These are phyloP conservation scores for Pycnonotus jocosus DNA, from an alignment of 2,113 vertebrate species.

Conservation along the genomic window DNA sequence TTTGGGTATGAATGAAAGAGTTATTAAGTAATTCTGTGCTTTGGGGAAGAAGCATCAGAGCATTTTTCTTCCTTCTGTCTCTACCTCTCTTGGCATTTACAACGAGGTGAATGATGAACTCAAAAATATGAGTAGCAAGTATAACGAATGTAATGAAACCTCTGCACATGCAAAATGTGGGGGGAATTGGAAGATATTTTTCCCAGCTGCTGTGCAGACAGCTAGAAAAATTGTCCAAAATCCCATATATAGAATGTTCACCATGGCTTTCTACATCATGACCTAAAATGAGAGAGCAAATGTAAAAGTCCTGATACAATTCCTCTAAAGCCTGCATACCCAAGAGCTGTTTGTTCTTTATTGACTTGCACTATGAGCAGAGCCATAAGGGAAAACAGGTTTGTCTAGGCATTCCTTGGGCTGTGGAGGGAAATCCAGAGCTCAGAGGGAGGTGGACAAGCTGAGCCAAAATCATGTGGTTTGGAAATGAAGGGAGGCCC, in stretches of 20 bases:
- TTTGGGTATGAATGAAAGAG: neutral
- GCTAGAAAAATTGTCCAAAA: neutral
- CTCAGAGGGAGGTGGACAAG: neutral
- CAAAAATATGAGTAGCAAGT: neutral
- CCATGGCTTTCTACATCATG: neutral
- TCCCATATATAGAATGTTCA: neutral
- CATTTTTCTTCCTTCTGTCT: neutral
- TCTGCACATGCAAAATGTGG: neutral
- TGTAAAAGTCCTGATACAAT: neutral
- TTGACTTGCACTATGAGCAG: neutral
- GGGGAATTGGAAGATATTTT: neutral
- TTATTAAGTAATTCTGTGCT: neutral
- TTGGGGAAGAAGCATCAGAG: neutral
- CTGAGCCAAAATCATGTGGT: fast-evolving
- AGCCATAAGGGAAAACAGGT: neutral
- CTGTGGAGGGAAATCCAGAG: neutral
- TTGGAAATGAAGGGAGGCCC: neutral
- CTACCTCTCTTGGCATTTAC: neutral
- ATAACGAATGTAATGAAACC: neutral
- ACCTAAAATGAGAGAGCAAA: neutral
- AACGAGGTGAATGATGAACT: neutral
- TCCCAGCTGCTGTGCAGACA: neutral
- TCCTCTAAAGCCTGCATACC: neutral
- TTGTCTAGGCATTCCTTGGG: neutral
- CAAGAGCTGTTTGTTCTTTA: neutral